Evolutionary conservation across 2,113 vertebrate species (phyloP).

Genomic region (Prolemur simus): DNA sequence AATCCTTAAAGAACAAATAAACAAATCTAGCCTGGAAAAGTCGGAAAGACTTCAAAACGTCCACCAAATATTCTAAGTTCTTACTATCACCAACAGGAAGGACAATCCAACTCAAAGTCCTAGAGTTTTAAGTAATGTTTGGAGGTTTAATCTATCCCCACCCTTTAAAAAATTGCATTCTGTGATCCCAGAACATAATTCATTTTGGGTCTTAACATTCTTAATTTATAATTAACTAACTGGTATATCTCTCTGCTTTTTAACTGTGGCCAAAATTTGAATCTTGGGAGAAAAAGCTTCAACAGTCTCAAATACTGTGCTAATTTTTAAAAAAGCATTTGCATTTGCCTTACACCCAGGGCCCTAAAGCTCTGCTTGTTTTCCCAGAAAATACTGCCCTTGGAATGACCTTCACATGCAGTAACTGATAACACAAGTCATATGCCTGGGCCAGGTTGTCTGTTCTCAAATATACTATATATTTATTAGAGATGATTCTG

Average conservation of each 20-base stretch:
- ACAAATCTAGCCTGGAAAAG: not conserved
- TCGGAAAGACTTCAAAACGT: not conserved
- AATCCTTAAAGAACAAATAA: not conserved
- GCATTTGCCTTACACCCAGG: not conserved
- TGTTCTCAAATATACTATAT: conserved; percentile 3
- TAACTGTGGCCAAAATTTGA: not conserved
- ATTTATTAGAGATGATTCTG: conserved; percentile 3
- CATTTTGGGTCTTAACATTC: not conserved
- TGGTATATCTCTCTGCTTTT: not conserved
- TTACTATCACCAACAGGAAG: not conserved
- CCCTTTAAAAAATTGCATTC: not conserved
- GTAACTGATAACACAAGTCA: not conserved
- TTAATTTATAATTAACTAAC: not conserved
- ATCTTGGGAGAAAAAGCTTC: not conserved
- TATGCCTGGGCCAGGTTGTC: not conserved
- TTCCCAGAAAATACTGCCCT: conserved; percentile 3
- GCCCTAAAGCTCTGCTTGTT: not conserved
- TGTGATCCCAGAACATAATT: not conserved
- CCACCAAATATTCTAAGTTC: not conserved
- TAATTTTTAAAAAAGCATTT: not conserved
- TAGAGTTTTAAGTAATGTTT: not conserved
- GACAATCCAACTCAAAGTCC: not conserved
- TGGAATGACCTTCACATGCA: not conserved
- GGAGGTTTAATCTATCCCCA: not conserved
- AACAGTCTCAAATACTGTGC: not conserved